phyloP scores from a whole-genome alignment of 2,113 vertebrate species.

The Lepisosteus osseus region DNA sequence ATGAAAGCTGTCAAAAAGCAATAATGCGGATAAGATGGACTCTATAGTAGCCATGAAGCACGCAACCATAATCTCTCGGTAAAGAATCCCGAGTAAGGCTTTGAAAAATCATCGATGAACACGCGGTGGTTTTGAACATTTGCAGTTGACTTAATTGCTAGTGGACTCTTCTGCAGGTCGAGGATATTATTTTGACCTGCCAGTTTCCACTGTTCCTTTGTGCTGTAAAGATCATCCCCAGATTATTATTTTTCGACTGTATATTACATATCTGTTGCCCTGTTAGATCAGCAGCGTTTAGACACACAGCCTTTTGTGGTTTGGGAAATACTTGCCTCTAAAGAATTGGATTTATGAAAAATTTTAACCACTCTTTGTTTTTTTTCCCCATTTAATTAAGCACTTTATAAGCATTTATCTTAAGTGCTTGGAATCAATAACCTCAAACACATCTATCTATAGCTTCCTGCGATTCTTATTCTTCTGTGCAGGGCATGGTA shows the following conservation, averaged over 20 bases:
- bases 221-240: too few relatives aligned
- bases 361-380: neutral
- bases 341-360: neutral
- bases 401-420: constrained; percentile 12
- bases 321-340: neutral
- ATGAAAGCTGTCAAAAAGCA: too few relatives aligned
- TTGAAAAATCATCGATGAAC: too few relatives aligned
- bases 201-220: too few relatives aligned
- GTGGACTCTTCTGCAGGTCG: too few relatives aligned
- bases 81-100: too few relatives aligned
- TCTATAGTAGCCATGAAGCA: too few relatives aligned
- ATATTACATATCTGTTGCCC: neutral
- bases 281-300: neutral
- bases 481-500: constrained; percentile 5
- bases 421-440: constrained; percentile 22
- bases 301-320: neutral
- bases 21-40: too few relatives aligned
- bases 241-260: neutral
- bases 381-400: constrained; percentile 21
- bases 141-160: too few relatives aligned
- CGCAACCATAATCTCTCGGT: too few relatives aligned
- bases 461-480: constrained; percentile 11
- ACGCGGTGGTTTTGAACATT: too few relatives aligned
- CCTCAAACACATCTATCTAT: constrained; percentile 18
- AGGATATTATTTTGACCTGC: too few relatives aligned